Evolutionary conservation across 2,888 invertebrate species (phyloP), one percentile per base, ranked within the genome.

Genomic region (Troilus luridus): DNA sequence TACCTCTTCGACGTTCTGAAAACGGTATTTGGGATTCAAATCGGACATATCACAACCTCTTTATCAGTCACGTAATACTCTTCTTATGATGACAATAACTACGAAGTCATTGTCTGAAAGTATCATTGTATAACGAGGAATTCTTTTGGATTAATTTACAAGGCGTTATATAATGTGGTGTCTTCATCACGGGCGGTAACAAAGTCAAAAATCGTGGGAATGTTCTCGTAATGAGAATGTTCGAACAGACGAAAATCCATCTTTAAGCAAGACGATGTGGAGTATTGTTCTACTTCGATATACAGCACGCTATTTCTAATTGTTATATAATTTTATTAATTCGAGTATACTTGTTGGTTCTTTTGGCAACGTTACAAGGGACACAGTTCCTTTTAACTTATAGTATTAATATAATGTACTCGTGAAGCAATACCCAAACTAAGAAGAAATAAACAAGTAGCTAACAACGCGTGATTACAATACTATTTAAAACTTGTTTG

Each of bases 91-190:
- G 72, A 77, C 72, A 77, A 77, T 77, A 17, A 77, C 41, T 77
- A 41, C 41, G 41, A 19, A 77, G 17, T 27, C 72, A 77, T 77
- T 77, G 72, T 77, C 72, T 77, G 72, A 17, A 10, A 17, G 72
- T 77, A 77, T 77, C 72, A 77, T 77, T 77, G 72, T 41, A 77
- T 77, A 72, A 27, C 72, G 10, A 41, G 41, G 41, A 17, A 77
- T 77, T 77, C 72, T 17, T 77, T 77, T 9, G 72, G 72, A 77
- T 77, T 77, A 77, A 77, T 77, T 77, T 77, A 41, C 72, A 77
- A 27, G 12, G 19, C 41, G 41, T 77, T 77, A 19, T 41, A 41
- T 41, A 77, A 77, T 17, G 9, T 17, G 8, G 27, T 77, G 72
- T 77, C 72, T 77, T 77, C 72, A 77, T 77, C 27, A 0, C 8